Base-by-base conservation (phyloP, 2,888 invertebrate species). In the Meloe dianella region DNA sequence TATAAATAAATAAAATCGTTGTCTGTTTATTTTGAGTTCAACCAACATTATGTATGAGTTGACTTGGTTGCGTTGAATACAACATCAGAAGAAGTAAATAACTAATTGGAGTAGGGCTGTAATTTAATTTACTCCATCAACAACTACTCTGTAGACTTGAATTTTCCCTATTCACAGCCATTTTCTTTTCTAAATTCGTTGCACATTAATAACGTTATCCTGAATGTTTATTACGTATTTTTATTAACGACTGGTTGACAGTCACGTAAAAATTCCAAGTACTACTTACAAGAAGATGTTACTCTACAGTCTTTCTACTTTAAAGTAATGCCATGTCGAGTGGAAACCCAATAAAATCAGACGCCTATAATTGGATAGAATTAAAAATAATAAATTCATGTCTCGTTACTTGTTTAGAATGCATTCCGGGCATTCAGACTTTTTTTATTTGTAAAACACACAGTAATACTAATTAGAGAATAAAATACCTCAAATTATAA, bases 321-420 rank as follows among this genome's bases (percentile, higher is more conserved):
- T 17, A 54, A 27, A 54, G 6, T 14, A 24, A 24, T 12, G 4
- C 2, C 6, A 14, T 27, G 7, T n/a, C 6, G 10, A 54, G 27
- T 27, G 14, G 24, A 27, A 14, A n/a, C 12, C 24, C 27, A 54
- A 54, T 54, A 54, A 54, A 27, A 54, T 54, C 54, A 54, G 54
- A 51, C 10, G 24, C 27, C 24, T 51, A 54, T 54, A 54, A 54
- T 54, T 54, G 54, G 54, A 54, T 24, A 54, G 12, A 54, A 54
- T 54, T 27, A 27, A 27, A 54, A 7, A 54, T 27, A 54, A 27
- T 51, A 24, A 54, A 54, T 54, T 54, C 54, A 24, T 14, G 27
- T 54, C 27, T 54, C 54, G 24, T 54, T 27, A 27, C 27, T 51
- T 27, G 14, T 54, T 54, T 12, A 3, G 22, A 51, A 12, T 54